phyloP scores from a whole-genome alignment of 2,113 vertebrate species.

The Porphyrio hochstetteri region DNA sequence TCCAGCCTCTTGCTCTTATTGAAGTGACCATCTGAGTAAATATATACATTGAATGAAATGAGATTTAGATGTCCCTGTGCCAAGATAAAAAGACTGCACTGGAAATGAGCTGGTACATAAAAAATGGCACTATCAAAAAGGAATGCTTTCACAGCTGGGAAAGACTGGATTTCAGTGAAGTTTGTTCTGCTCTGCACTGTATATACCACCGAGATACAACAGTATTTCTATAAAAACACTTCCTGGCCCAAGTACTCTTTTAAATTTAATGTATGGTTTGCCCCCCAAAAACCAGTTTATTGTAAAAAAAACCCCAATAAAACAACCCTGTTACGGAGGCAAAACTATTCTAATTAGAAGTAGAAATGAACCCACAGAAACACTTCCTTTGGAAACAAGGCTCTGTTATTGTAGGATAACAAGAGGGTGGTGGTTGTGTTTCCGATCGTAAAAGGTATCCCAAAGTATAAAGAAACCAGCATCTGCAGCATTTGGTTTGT shows the following conservation, averaged over 20 bases:
- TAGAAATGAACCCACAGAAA: not conserved
- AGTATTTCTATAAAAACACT: not conserved
- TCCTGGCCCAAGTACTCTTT: not conserved
- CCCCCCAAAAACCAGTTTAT: not conserved
- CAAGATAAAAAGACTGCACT: conserved; percentile 19
- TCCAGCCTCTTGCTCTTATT: not conserved
- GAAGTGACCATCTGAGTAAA: conserved; percentile 27
- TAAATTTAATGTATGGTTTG: not conserved
- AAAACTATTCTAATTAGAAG: not conserved
- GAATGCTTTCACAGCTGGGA: conserved; percentile 13
- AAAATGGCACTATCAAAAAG: not conserved
- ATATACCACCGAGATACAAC: not conserved
- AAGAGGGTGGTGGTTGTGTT: not conserved
- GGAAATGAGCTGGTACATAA: not conserved
- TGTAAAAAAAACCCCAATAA: not conserved
- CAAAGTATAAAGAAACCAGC: not conserved
- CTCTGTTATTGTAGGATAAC: not conserved
- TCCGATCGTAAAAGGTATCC: not conserved
- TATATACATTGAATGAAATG: not conserved
- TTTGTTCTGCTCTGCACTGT: not conserved
- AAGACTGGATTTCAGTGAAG: not conserved
- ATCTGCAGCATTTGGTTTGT: not conserved
- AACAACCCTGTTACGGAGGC: not conserved
- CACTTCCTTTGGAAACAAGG: not conserved
- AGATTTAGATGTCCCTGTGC: not conserved